Conservation (phyloP, 1,140 invertebrate genomes). For the Mactra quadrangularis region DNA sequence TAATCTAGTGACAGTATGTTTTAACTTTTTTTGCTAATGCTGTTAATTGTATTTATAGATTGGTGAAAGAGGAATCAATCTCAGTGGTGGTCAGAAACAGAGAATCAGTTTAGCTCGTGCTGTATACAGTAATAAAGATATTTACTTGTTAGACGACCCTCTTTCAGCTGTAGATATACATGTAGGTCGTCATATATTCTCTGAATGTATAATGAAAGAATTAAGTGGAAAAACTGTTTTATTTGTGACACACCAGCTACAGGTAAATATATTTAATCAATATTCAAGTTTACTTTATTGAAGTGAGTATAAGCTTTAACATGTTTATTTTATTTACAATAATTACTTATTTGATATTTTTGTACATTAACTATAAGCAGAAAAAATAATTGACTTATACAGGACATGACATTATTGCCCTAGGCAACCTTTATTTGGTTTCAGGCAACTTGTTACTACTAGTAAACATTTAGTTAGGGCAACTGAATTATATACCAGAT, state of each 20-base stretch:
- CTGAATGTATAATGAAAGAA: constrained; percentile 80
- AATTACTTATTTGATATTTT: too few species aligned
- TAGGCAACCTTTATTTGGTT: too few species aligned
- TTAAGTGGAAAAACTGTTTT: constrained; percentile 88
- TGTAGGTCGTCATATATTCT: constrained; percentile 84
- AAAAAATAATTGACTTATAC: too few species aligned
- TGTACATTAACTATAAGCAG: too few species aligned
- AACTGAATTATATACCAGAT: too few species aligned
- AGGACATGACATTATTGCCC: too few species aligned
- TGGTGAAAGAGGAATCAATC: constrained; percentile 94
- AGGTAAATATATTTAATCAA: constrained; percentile 84
- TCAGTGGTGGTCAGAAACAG: constrained; percentile 99
- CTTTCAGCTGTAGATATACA: constrained; percentile 85
- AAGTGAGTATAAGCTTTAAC: not conserved
- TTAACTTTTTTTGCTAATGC: too few species aligned
- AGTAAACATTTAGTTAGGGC: too few species aligned
- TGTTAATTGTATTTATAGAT: constrained; percentile 82
- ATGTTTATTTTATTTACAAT: not conserved
- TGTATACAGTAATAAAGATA: constrained; percentile 88
- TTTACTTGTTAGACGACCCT: constrained; percentile 85
- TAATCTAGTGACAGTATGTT: too few species aligned
- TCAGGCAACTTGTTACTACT: too few species aligned
- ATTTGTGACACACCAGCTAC: constrained; percentile 87
- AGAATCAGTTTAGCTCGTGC: constrained; percentile 97
- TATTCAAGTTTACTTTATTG: too few species aligned